Percentiles rank a stretch among this genome's conserved stretches.
Conservation (phyloP, 2,888 invertebrate species). For the Sipha maydis region DNA sequence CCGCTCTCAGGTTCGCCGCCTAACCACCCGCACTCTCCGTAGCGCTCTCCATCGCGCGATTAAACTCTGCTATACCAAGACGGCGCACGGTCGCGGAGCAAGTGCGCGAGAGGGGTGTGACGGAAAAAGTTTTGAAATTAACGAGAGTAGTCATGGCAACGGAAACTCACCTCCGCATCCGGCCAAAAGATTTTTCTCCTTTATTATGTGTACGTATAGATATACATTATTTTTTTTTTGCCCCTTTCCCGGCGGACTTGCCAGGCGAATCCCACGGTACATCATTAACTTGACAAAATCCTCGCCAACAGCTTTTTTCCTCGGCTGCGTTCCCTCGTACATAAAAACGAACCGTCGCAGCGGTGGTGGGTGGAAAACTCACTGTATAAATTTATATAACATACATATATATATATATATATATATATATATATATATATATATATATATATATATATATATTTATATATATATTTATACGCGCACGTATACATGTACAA, state of each 20-base stretch:
- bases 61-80: background rate
- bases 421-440: background rate
- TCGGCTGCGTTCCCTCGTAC: conserved; percentile 16
- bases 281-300: conserved; percentile 62
- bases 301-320: conserved; percentile 54
- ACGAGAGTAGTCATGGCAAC: conserved; percentile 60
- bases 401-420: no score
- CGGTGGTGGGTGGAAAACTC: background rate
- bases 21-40: background rate
- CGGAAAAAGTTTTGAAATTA: conserved; percentile 54
- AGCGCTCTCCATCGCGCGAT: background rate
- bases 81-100: background rate
- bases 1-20: no score
- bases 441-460: background rate
- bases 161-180: background rate
- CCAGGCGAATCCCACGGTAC: conserved; percentile 54
- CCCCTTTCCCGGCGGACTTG: conserved; percentile 40
- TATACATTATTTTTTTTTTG: conserved; percentile 12
- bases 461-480: background rate
- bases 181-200: conserved; percentile 44
- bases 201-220: background rate
- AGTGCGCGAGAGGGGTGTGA: background rate
- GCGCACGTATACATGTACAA: background rate
- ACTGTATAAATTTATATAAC: background rate
- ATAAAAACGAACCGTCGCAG: conserved; percentile 28